Evolutionary conservation across 2,113 vertebrate species (phyloP), one percentile per base, ranked within the genome.

Genomic region (Pterocles gutturalis): DNA sequence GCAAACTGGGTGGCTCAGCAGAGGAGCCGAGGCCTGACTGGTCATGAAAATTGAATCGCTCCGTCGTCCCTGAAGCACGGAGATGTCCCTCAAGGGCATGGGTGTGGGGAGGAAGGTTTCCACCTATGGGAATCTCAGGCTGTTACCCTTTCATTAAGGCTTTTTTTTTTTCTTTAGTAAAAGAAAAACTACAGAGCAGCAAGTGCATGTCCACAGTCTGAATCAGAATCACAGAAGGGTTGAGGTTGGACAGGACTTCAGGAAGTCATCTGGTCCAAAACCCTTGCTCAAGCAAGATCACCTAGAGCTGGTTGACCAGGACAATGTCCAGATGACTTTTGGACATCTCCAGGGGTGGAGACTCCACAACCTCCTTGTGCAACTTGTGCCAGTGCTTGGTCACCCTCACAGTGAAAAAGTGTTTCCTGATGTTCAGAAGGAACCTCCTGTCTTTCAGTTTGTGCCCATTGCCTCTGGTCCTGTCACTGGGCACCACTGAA

Each of bases 401-500:
- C 82, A 88, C 18, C 13, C 48, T 46, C 48, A 46, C 45, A 73
- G 33, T 43, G 31, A 77, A 34, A 41, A 87, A 31, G 4, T 10
- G 4, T 34, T 48, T 26, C 13, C 36, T 45, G 38, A 19, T 78
- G 17, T 11, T 81, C 31, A 48, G 13, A 64, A 21, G 24, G 43
- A 79, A 8, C 25, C 2, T 83, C 13, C 20, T 34, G 17, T 36
- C 4, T 71, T 71, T 79, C 29, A 6, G 5, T 54, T 11, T 84
- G n/a, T 73, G 20, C 18, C 17, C 12, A 11, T 16, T 88, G n/a
- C 4, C 4, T 53, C 61, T 75, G 33, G 6, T 70, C 16, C 41
- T 85, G 36, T 19, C n/a, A 58, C 9, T 31, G 21, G 14, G 14
- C n/a, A 75, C 18, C 7, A 26, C 0, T 0, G 25, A 49, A 84